Evolutionary conservation across 1,140 invertebrate genomes (phyloP), one percentile per base, ranked within the genome.

Genomic region (Drosophila nannoptera): DNA sequence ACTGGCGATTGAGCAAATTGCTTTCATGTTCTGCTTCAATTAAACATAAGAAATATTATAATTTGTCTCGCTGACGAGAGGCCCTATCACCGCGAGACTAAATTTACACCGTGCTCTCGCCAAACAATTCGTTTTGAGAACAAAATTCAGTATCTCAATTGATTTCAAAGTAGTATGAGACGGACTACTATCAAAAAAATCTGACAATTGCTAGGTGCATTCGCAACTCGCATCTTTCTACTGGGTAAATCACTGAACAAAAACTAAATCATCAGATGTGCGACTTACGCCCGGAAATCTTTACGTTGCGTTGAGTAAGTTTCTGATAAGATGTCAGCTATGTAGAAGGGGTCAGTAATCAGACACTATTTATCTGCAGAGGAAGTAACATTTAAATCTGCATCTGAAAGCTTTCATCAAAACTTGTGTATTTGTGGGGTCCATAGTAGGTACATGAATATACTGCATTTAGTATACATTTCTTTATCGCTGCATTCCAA

Each of bases 81-180:
- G 45, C 46, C 45, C 48, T 22, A 36, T 11, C 8, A n/a, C 4
- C 33, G 36, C 32, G 40, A 62, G 54, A 52, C 58, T 49, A 69
- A 77, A 38, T 56, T 63, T 32, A 32, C 56, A 83, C 64, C 69
- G 56, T 66, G 29, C 65, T 48, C 45, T 52, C 45, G 32, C 53
- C 62, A 53, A 64, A 70, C 49, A 60, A 58, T 45, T 33, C 45
- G 16, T 50, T 49, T 54, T 56, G 36, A 77, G 71, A 68, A 66
- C 29, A 48, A 32, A 75, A 65, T 63, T 68, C 32, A 53, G 75
- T 64, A 50, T 65, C 75, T 55, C 67, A 83, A 82, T 75, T 75
- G 64, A 73, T 69, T 80, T 54, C 29, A 50, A 62, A 61, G 46
- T 53, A 69, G 43, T 62, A 59, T 58, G 40, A 12, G 46, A 49